Conservation (phyloP, 1,140 invertebrate genomes). For the Grapholita molesta region DNA sequence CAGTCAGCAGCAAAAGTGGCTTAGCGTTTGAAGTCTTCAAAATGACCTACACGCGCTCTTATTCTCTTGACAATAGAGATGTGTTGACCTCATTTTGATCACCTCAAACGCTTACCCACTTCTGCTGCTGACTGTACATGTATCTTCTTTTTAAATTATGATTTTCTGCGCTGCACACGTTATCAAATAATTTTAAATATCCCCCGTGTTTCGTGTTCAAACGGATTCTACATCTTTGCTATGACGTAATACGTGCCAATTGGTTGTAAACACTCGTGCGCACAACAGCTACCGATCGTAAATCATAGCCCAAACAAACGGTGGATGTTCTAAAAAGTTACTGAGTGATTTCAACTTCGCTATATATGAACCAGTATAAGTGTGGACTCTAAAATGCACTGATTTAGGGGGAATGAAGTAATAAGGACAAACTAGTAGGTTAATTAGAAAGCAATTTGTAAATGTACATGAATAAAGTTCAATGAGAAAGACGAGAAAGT, state of each 20-base stretch:
- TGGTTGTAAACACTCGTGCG: not conserved
- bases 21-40: too few species aligned
- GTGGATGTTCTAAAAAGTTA: not conserved
- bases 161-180: not conserved
- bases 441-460: not conserved
- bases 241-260: not conserved
- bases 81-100: too few species aligned
- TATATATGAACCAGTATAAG: not conserved
- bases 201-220: not conserved
- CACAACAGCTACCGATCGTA: not conserved
- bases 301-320: not conserved
- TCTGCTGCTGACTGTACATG: too few species aligned
- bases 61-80: too few species aligned
- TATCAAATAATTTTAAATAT: not conserved
- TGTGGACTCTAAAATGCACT: too few species aligned
- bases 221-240: not conserved
- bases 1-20: too few species aligned
- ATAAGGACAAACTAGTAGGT: not conserved
- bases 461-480: not conserved
- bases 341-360: too few species aligned
- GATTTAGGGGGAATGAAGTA: too few species aligned
- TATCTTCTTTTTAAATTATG: not conserved
- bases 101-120: too few species aligned
- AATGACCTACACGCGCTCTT: too few species aligned
- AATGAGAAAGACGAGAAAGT: not conserved